Percentiles rank a stretch among this genome's conserved stretches.
phyloP scores from a whole-genome alignment of 1,140 invertebrate species.

The Drosophila sturtevanti region DNA sequence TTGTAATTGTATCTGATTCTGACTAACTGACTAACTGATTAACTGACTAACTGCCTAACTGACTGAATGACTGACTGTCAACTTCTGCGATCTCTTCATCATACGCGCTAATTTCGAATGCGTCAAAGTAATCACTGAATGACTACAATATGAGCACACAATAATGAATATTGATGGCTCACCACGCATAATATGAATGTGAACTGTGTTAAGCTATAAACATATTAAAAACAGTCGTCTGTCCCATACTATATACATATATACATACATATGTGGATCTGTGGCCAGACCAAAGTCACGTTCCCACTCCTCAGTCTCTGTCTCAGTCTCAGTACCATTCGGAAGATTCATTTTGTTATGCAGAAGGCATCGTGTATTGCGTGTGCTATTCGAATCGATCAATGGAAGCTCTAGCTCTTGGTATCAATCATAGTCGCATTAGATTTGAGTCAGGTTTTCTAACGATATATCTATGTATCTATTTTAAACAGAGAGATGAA shows the following conservation, averaged over 20 bases:
- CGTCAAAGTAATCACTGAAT: slow-evolving; percentile 22
- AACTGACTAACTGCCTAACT: no score
- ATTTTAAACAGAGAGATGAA: slow-evolving; percentile 3
- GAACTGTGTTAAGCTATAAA: slow-evolving; percentile 27
- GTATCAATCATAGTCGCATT: slow-evolving; percentile 48
- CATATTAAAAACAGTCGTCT: slow-evolving; percentile 30
- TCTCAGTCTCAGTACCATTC: neutral
- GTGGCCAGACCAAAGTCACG: slow-evolving; percentile 57
- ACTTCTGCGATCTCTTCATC: slow-evolving; percentile 34
- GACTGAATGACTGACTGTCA: no score
- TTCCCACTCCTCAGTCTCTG: slow-evolving; percentile 36
- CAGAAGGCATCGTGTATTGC: slow-evolving; percentile 49
- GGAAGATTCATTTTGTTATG: slow-evolving; percentile 47
- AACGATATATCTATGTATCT: slow-evolving; percentile 14
- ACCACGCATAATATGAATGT: slow-evolving; percentile 62
- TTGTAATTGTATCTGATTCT: slow-evolving; percentile 3
- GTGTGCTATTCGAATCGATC: slow-evolving; percentile 65
- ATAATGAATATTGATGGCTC: slow-evolving; percentile 69
- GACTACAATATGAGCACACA: slow-evolving; percentile 5
- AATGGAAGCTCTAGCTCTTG: slow-evolving; percentile 47
- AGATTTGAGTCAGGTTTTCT: slow-evolving; percentile 55
- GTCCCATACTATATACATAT: neutral
- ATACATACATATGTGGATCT: slow-evolving; percentile 40
- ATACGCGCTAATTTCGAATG: slow-evolving; percentile 56
- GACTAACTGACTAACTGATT: neutral